Percentiles rank a stretch among this genome's conserved stretches.
These are phyloP conservation scores for Sebastes fasciatus DNA, from an alignment of 2,113 vertebrate genomes.

Conservation along the genomic window DNA sequence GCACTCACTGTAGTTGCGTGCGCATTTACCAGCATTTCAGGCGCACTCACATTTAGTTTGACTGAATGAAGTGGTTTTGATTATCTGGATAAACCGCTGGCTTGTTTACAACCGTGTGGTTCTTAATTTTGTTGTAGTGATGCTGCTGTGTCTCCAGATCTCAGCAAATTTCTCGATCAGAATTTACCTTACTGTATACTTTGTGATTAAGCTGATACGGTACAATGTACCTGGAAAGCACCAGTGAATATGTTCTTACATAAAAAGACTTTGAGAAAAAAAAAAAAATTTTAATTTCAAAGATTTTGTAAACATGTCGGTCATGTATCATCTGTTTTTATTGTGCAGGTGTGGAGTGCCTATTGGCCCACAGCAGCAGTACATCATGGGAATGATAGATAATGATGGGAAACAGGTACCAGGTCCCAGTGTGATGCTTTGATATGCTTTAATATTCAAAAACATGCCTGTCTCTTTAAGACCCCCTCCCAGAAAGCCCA, in stretches of 20 bases:
- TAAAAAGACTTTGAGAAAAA: not conserved
- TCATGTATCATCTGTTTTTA: not conserved
- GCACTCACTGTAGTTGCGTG: no score
- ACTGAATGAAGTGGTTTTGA: no score
- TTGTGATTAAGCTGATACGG: not conserved
- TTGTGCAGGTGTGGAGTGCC: not conserved
- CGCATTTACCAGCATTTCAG: not conserved
- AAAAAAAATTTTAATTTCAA: no score
- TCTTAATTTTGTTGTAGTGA: not conserved
- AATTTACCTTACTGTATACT: not conserved
- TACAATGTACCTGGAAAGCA: not conserved
- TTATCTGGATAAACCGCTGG: no score
- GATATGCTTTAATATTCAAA: no score
- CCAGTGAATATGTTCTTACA: not conserved
- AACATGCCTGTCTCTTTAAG: no score
- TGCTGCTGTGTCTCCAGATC: no score
- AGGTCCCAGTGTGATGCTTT: slow-evolving; percentile 5
- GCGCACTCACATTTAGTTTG: not conserved
- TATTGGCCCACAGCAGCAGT: not conserved
- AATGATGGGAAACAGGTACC: slow-evolving; percentile 1
- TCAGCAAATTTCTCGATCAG: not conserved
- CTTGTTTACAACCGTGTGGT: no score
- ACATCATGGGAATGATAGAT: not conserved
- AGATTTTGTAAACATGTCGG: not conserved
- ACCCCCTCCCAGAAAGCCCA: no score